Base-by-base conservation (phyloP, 2,113 vertebrate genomes). In the Apus apus region DNA sequence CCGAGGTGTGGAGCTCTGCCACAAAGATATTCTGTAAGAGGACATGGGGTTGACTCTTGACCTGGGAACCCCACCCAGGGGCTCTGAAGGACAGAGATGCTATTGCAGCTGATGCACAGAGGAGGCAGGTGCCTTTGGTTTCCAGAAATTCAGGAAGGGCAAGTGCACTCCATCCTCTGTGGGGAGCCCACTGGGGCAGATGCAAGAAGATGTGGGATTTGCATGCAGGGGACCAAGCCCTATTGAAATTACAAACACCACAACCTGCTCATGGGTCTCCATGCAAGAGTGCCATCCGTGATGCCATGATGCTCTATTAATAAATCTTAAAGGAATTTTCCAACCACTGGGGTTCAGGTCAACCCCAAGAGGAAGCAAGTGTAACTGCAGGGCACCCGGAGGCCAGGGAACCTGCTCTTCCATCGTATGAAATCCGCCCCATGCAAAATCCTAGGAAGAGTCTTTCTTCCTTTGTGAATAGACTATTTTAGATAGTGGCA, bases 391-490 rank as follows among this genome's bases (percentile, higher is more conserved):
- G 74, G 56, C 75, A 30, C 53, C 48, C 46, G 48, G 20, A 70
- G 84, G 67, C 51, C 36, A 50, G 58, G 71, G 13, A 82, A 45
- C 43, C 32, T 46, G 56, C 23, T 78, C 25, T 51, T 53, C 70
- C 62, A 48, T 32, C 2, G 1, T 8, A 58, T 53, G 14, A 73
- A 66, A 93, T 34, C 68, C 45, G 64, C 65, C 46, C 29, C 5
- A 57, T 27, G 36, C n/a, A 74, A 62, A 62, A 77, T 74, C 70
- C 87, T 78, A 34, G 19, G 51, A 51, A 30, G 15, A 61, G 38
- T 60, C 82, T 88, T 83, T 91, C 71, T 85, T 95, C 93, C 90
- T 86, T 91, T 58, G 91, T 87, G 80, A 78, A 93, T 89, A 91
- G 94, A 72, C 60, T 8, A 86, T 93, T 91, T 95, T 61, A 79